Evolutionary conservation across 1,140 invertebrate genomes (phyloP).

Genomic region (Hyposmocoma kahamanoa): DNA sequence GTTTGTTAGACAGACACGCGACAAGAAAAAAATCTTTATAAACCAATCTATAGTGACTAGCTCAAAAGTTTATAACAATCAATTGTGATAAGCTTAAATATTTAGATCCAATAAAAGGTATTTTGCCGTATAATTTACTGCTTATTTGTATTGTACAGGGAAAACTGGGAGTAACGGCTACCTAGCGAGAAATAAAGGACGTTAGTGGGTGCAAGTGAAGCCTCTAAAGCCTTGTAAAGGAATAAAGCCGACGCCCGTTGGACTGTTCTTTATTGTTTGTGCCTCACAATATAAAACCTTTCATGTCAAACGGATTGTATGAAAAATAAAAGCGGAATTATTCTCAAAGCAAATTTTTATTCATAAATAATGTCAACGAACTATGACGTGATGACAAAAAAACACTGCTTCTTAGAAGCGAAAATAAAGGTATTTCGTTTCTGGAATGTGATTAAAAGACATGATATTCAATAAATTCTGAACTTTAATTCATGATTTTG

Average conservation of each 20-base stretch:
- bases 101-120: background rate
- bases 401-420: background rate
- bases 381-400: background rate
- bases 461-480: background rate
- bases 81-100: background rate
- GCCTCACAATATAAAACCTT: background rate
- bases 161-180: background rate
- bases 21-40: too few species aligned
- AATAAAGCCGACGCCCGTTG: background rate
- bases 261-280: background rate
- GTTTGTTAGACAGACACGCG: too few species aligned
- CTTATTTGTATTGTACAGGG: background rate
- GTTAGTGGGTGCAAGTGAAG: background rate
- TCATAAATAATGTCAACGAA: background rate
- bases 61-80: too few species aligned
- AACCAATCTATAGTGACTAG: too few species aligned
- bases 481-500: background rate
- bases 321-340: too few species aligned
- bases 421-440: background rate
- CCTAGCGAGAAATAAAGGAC: background rate
- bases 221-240: background rate
- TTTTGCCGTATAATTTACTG: background rate
- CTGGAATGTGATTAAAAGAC: too few species aligned
- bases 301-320: background rate
- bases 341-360: background rate